Base-by-base conservation (phyloP, 2,888 invertebrate species). In the Galerucella calmariensis region DNA sequence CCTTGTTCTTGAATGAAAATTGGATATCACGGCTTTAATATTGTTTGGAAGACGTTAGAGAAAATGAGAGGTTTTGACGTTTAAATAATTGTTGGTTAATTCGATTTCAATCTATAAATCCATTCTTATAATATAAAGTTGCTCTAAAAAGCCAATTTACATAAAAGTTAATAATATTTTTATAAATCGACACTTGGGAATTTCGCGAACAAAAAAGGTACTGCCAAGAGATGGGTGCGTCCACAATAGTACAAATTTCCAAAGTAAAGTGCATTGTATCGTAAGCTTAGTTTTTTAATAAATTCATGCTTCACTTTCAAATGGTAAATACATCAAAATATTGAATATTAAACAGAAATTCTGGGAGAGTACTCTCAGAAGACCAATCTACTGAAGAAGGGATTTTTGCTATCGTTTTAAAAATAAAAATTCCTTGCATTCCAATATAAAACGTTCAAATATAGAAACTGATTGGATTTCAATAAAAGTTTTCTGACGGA, bases 1-100 rank as follows among this genome's bases (percentile, higher is more conserved):
- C 61, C 61, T 69, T 35, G 48, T 62, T 69, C 69, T 9, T 6
- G 51, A 24, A 61, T 69, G 12, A 69, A 61, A 61, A 69, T 69
- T 61, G 69, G 69, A 69, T 69, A 69, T 69, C 69, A 61, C n/a
- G 51, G 51, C n/a, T 51, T 14, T n/a, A 14, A n/a, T 51, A 51
- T 51, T 51, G 51, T n/a, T 16, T 56, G 56, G 9, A 56, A 20
- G n/a, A 51, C n/a, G 51, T 51, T n/a, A 51, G 8, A 8, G 14
- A n/a, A 16, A n/a, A 41, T 41, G 48, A 14, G 14, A 48, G 48
- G 48, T 48, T 48, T 48, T 14, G 48, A 48, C 48, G 48, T 48
- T 48, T 48, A 12, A 12, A 48, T 48, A 48, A 48, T 48, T 48
- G 48, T 48, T 14, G 14, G 14, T 48, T 14, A 48, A 48, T 48